phyloP scores from a whole-genome alignment of 2,797 vertebrate genomes.

The Microctenopoma steveboyesi region DNA sequence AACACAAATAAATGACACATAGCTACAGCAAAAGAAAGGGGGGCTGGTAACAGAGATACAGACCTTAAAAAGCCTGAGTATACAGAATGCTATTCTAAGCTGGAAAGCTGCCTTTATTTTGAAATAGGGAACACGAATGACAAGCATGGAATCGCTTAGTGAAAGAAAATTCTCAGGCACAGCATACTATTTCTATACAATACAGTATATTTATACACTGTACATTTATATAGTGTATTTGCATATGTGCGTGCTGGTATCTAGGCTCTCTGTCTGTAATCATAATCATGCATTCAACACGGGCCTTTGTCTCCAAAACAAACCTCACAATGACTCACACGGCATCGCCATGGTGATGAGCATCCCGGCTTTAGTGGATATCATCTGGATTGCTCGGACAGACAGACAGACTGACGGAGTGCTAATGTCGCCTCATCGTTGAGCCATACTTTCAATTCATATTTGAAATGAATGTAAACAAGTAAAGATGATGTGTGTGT shows the following conservation, averaged over 20 bases:
- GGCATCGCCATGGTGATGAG: conserved; percentile 54
- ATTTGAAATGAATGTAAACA: conserved; percentile 1
- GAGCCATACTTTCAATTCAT: not conserved
- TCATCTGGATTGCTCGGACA: conserved; percentile 40
- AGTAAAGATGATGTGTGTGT: conserved; percentile 3
- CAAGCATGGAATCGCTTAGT: conserved; percentile 11
- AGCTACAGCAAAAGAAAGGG: not conserved
- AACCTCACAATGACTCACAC: conserved; percentile 53
- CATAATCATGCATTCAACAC: conserved; percentile 42
- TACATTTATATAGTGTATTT: conserved; percentile 27
- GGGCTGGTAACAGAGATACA: not conserved
- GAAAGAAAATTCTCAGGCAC: conserved; percentile 3
- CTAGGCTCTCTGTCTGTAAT: conserved; percentile 39
- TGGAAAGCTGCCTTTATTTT: conserved; percentile 22
- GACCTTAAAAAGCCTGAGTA: not conserved
- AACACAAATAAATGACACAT: not conserved
- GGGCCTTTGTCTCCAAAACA: conserved; percentile 51
- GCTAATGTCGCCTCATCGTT: not conserved
- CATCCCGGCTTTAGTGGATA: conserved; percentile 44
- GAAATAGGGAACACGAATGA: conserved; percentile 36
- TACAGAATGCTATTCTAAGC: not conserved
- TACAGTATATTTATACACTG: conserved; percentile 16
- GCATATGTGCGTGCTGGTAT: conserved; percentile 27
- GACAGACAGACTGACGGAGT: conserved; percentile 38
- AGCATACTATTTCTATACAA: not conserved